Evolutionary conservation across 2,113 vertebrate species (phyloP), one percentile per base, ranked within the genome.

Genomic region (Tragelaphus scriptus): DNA sequence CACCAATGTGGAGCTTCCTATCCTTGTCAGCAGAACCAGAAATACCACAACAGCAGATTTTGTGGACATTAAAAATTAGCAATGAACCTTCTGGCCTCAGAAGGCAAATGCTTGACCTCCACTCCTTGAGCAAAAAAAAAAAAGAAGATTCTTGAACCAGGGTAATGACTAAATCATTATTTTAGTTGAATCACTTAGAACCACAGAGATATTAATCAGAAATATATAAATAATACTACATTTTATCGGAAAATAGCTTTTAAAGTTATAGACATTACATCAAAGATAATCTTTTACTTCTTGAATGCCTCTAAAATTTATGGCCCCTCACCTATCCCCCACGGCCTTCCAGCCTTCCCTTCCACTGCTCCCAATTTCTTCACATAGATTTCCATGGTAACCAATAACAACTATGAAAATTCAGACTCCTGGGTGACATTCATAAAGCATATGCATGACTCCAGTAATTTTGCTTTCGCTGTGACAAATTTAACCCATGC

Each of bases 21-120:
- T 56, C 53, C 90, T 96, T 88, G 96, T 98, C 92, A 97, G 58
- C 44, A 93, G 85, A 91, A 95, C 90, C 17, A 94, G 65, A 97
- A 95, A 92, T 28, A 19, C 49, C 84, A 90, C 92, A 85, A 53
- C 16, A 25, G 65, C 51, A 95, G 86, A 95, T 96, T 92, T 51
- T 30, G 59, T 49, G 65, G 75, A 91, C 88, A 86, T 2, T 77
- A 90, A 36, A 75, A 85, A 90, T 91, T 91, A 97, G 65, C 91
- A 91, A 36, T 21, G 49, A 85, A 49, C 10, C 59, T 90, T 80
- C 49, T 85, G 84, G 49, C 61, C 86, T 71, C 56, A 16, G 40
- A 55, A 97, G 51, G 61, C 5, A 40, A 86, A 79, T 25, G 47
- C 12, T n/a, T 59, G 15, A 93, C 19, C 47, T 96, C 77, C 12